Evolutionary conservation across 2,888 invertebrate genomes (phyloP).

Genomic region (Habroteleia sp.): DNA sequence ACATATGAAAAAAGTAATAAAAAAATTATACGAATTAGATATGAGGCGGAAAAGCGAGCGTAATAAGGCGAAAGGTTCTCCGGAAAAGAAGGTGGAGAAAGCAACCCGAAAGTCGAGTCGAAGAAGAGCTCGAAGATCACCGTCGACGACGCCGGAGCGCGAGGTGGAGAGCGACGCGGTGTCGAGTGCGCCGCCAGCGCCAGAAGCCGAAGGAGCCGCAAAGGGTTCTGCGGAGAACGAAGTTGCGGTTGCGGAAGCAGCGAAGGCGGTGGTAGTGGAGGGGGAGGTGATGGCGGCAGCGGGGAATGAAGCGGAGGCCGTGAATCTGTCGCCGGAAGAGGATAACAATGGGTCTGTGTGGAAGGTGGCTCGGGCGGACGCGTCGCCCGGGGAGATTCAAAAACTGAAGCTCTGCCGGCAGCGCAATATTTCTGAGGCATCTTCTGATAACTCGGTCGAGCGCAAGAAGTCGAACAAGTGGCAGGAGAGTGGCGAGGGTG

Average conservation of each 20-base stretch:
- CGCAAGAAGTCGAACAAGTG: slow-evolving; percentile 78
- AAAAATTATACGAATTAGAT: slow-evolving; percentile 60
- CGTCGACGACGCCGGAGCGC: slow-evolving; percentile 82
- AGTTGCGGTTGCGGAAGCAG: slow-evolving; percentile 61
- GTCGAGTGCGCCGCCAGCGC: slow-evolving; percentile 62
- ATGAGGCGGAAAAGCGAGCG: slow-evolving; percentile 90
- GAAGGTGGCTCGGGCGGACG: slow-evolving; percentile 82
- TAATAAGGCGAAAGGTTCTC: slow-evolving; percentile 86
- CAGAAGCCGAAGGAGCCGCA: slow-evolving; percentile 65
- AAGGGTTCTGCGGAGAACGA: too few relatives aligned
- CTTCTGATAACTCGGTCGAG: slow-evolving; percentile 75
- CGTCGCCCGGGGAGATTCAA: slow-evolving; percentile 84
- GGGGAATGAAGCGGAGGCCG: slow-evolving; percentile 65
- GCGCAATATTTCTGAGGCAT: slow-evolving; percentile 80
- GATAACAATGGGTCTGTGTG: slow-evolving; percentile 79
- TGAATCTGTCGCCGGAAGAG: slow-evolving; percentile 68
- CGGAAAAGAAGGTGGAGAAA: slow-evolving; percentile 85
- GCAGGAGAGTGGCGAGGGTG: slow-evolving; percentile 74
- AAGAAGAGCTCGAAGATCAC: slow-evolving; percentile 83
- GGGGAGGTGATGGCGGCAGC: slow-evolving; percentile 55
- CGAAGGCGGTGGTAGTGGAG: slow-evolving; percentile 59
- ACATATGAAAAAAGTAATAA: too few relatives aligned
- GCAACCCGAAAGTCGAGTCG: slow-evolving; percentile 82
- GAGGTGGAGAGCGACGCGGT: slow-evolving; percentile 81
- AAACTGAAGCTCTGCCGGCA: slow-evolving; percentile 85